Evolutionary conservation across 2,888 invertebrate species (phyloP).

Genomic region (Helleia helle): DNA sequence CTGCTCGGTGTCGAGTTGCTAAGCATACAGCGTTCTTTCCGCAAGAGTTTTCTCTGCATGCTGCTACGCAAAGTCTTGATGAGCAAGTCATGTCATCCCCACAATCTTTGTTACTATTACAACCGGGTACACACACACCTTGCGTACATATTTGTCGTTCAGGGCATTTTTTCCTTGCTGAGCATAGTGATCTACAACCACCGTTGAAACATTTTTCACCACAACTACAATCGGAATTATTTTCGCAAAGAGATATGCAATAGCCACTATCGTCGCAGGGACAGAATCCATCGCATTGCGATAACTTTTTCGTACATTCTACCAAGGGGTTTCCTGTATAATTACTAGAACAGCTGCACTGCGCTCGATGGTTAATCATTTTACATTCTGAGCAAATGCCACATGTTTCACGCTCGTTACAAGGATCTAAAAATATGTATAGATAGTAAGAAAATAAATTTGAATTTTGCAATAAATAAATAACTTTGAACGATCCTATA

Average conservation of each 20-base stretch:
- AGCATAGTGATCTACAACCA: slow-evolving; percentile 83
- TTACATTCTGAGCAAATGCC: slow-evolving; percentile 89
- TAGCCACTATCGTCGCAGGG: slow-evolving; percentile 88
- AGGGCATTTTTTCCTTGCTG: slow-evolving; percentile 78
- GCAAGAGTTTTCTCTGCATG: slow-evolving; percentile 81
- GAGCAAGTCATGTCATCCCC: slow-evolving; percentile 83
- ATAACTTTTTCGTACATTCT: slow-evolving; percentile 81
- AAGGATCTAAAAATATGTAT: slow-evolving; percentile 77
- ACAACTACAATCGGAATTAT: slow-evolving; percentile 82
- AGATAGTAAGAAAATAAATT: slow-evolving; percentile 1
- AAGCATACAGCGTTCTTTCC: slow-evolving; percentile 87
- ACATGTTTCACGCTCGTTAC: slow-evolving; percentile 81
- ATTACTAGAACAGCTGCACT: slow-evolving; percentile 88
- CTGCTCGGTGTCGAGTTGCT: slow-evolving; percentile 84
- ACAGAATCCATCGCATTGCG: slow-evolving; percentile 83
- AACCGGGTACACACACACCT: slow-evolving; percentile 85
- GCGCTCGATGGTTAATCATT: slow-evolving; percentile 87
- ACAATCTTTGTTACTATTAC: slow-evolving; percentile 86
- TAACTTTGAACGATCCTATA: background rate
- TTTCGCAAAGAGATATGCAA: slow-evolving; percentile 80
- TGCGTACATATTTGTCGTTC: slow-evolving; percentile 84
- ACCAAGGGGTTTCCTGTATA: slow-evolving; percentile 88
- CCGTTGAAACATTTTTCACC: slow-evolving; percentile 85
- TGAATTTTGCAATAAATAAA: background rate
- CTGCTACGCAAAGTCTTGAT: slow-evolving; percentile 77